Conservation (phyloP, 1,140 invertebrate genomes). For the Carposina sasakii region DNA sequence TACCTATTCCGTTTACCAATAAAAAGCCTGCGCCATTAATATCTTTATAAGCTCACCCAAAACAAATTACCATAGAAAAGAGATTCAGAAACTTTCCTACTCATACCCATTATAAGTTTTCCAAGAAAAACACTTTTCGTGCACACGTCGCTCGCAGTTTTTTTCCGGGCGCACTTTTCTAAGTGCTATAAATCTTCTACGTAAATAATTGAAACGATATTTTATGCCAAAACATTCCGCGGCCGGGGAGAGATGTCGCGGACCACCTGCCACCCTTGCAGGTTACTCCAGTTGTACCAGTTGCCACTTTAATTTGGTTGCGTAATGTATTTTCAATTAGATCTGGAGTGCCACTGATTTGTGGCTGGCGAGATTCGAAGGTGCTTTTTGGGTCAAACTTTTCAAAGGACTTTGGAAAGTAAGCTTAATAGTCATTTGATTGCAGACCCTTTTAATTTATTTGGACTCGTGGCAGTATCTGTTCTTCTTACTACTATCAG, state of each 20-base stretch:
- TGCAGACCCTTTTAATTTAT: slow-evolving; percentile 18
- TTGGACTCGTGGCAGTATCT: too few species aligned
- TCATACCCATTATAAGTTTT: slow-evolving; percentile 71
- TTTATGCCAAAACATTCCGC: slow-evolving; percentile 72
- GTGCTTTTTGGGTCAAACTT: slow-evolving; percentile 12
- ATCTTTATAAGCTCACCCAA: slow-evolving; percentile 59
- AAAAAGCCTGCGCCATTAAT: slow-evolving; percentile 34
- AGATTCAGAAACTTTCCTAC: slow-evolving; percentile 66
- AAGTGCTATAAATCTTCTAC: slow-evolving; percentile 71
- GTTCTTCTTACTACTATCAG: too few species aligned
- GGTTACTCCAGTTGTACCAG: slow-evolving; percentile 65
- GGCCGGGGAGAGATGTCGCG: slow-evolving; percentile 56
- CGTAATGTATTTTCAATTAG: slow-evolving; percentile 73
- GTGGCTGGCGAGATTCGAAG: slow-evolving; percentile 59
- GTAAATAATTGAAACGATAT: slow-evolving; percentile 73
- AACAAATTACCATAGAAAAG: slow-evolving; percentile 72
- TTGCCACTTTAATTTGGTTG: slow-evolving; percentile 72
- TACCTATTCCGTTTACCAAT: slow-evolving; percentile 1
- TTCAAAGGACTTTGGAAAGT: too few species aligned
- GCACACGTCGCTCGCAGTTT: slow-evolving; percentile 68
- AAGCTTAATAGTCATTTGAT: too few species aligned
- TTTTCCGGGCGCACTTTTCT: slow-evolving; percentile 70
- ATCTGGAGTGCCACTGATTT: slow-evolving; percentile 64
- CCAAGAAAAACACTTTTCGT: slow-evolving; percentile 69
- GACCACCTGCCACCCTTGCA: slow-evolving; percentile 59